Percentiles rank a stretch among this genome's conserved stretches.
Conservation (phyloP, 2,113 vertebrate genomes). For the Rhabdornis inornatus region DNA sequence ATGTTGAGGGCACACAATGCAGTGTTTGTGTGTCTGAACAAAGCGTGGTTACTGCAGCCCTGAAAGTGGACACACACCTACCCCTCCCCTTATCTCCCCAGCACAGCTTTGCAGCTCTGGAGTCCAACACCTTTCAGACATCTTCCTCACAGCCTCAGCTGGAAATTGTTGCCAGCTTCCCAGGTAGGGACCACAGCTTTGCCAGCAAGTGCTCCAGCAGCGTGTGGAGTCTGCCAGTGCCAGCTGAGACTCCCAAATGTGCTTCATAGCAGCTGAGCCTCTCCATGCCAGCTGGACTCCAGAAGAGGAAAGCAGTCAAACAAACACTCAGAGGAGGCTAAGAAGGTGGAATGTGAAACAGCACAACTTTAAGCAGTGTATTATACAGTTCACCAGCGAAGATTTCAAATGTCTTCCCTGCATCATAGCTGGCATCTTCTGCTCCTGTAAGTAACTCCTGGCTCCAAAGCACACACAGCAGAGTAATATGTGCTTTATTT, state of each 20-base stretch:
- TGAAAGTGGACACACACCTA: not conserved
- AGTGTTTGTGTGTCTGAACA: not conserved
- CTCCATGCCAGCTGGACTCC: not conserved
- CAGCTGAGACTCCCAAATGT: not conserved
- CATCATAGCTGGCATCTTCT: not conserved
- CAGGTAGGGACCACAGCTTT: not conserved
- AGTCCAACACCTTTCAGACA: not conserved
- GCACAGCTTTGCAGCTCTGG: not conserved
- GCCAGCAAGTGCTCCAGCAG: not conserved
- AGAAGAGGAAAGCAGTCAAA: conserved; percentile 13
- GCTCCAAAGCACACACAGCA: not conserved
- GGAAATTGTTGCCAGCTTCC: not conserved
- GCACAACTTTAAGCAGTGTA: not conserved
- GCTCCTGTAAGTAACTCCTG: not conserved
- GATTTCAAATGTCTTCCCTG: not conserved
- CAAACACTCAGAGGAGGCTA: not conserved
- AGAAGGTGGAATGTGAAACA: not conserved
- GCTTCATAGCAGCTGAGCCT: not conserved
- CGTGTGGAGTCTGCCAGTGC: not conserved
- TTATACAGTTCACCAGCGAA: not conserved
- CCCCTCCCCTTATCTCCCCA: not conserved
- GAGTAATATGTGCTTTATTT: not conserved
- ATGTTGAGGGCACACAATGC: fast-evolving
- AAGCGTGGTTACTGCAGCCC: fast-evolving
- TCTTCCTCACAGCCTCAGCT: not conserved